Percentiles rank a stretch among this genome's conserved stretches.
These are phyloP conservation scores for Anthopleura xanthogrammica DNA, from an alignment of 92 coral and sea anemone genomes.

Conservation along the genomic window DNA sequence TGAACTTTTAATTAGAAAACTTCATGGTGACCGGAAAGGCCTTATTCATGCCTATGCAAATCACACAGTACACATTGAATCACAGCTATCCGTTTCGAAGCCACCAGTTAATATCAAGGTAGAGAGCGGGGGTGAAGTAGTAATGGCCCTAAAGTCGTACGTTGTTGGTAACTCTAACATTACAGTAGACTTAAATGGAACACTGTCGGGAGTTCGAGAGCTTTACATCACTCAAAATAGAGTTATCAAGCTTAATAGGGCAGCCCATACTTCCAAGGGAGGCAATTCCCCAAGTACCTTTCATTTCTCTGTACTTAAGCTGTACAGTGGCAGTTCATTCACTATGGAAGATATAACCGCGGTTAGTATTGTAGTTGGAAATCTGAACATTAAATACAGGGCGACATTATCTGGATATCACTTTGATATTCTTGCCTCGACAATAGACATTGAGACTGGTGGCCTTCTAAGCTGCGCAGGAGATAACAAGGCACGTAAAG, in stretches of 20 bases:
- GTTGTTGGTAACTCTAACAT: slow-evolving; percentile 76
- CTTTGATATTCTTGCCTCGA: slow-evolving; percentile 59
- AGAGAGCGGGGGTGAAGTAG: slow-evolving; percentile 79
- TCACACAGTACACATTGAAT: slow-evolving; percentile 77
- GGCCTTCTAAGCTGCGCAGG: slow-evolving; percentile 86
- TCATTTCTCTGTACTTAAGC: slow-evolving; percentile 63
- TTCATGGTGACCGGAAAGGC: slow-evolving; percentile 84
- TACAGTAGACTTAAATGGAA: slow-evolving; percentile 77
- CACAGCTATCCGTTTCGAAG: slow-evolving; percentile 70
- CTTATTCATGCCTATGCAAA: slow-evolving; percentile 62
- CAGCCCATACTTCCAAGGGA: slow-evolving; percentile 53
- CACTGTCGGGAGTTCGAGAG: slow-evolving; percentile 65
- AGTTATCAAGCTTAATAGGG: slow-evolving; percentile 51
- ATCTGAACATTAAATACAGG: slow-evolving; percentile 71
- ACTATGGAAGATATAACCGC: slow-evolving; percentile 64
- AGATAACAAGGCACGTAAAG: slow-evolving; percentile 59
- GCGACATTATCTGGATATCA: slow-evolving; percentile 73
- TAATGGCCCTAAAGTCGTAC: slow-evolving; percentile 78
- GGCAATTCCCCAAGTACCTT: slow-evolving; percentile 53
- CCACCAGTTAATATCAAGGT: slow-evolving; percentile 80
- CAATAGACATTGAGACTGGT: slow-evolving; percentile 88
- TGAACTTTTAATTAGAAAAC: slow-evolving; percentile 45
- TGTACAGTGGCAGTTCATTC: slow-evolving; percentile 84
- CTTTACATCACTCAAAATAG: slow-evolving; percentile 73
- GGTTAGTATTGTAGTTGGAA: slow-evolving; percentile 70